Base-by-base conservation (phyloP, 2,888 invertebrate species). In the Pyrrhosoma nymphula region DNA sequence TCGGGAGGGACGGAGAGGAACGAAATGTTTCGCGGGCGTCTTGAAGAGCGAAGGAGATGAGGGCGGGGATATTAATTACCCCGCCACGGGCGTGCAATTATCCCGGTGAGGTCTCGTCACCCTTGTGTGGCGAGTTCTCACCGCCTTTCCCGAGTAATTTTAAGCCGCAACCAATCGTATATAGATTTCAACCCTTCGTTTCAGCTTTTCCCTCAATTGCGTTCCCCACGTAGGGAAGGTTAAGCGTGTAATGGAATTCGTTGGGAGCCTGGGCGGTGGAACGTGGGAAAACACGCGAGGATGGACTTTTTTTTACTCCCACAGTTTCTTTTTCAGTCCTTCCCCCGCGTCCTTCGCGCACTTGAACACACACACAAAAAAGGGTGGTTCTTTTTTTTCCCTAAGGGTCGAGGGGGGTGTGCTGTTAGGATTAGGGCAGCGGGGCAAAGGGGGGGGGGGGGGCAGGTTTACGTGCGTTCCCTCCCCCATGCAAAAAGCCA, bases 371-470 rank as follows among this genome's bases (percentile, higher is more conserved):
- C 35, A 82, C 82, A 82, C 3, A 60, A 60, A 60, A 60, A 14
- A 35, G 82, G 82, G 35, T 35, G 82, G 14, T 82, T 35, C 23
- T 26, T 12, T 20, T 20, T 16, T 14, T 14, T 2, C 30, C 12
- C 35, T 14, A 35, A 82, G 82, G 82, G 82, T 35, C 82, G 35
- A 82, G 82, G 30, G 82, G 35, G 35, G 6, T 6, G 63, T 39
- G 63, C 30, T 47, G 47, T 47, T 18, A 56, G 56, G 56, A 91
- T 56, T 39, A 91, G 91, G 35, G 91, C 30, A 91, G 60, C 30
- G 91, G 91, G 63, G 63, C 63, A 91, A n/a, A n/a, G 82, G 35
- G 60, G 47, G 47, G 47, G 35, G 82, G 82, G 82, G 60, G 82
- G 82, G 82, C 6, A 60, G 14, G 14, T 82, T 69, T 26, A 69